Evolutionary conservation across 2,888 invertebrate species (phyloP), one percentile per base, ranked within the genome.

Genomic region (Campaea margaritaria): DNA sequence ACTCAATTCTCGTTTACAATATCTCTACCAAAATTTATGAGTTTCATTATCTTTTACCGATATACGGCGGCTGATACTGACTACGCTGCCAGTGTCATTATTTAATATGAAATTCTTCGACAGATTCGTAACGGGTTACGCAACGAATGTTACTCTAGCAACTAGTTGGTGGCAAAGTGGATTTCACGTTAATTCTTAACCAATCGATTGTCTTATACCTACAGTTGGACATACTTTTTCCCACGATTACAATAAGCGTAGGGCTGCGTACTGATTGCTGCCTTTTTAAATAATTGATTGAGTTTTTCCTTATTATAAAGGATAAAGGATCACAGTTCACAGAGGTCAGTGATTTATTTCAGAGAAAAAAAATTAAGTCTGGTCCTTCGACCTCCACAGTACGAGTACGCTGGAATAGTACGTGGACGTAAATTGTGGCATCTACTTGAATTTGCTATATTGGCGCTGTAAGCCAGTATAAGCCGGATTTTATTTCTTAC

Each of bases 191-290:
- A 68, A 72, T 72, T 47, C 36, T 42, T 65, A 68, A 60, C 64
- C 65, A 62, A 62, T 65, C 68, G 65, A 73, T 68, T 68, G 67
- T 61, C 50, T 65, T 64, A 51, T 61, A 58, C n/a, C n/a, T n/a
- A n/a, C 63, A 38, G 44, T 54, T 48, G 13, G 44, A 45, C 54
- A 21, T 27, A 28, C 55, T 68, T 70, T 77, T 78, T 83, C 82
- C 71, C 84, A 84, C 79, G 78, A 67, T 67, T 70, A 70, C 69
- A 43, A 39, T n/a, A 12, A 21, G 31, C 34, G 34, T 58, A 61
- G 38, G 27, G 47, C 53, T 14, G 27, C 38, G 49, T 53, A n/a
- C 8, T 39, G 13, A 43, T 28, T 21, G 13, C 14, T 15, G 14
- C 14, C 12, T 5, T 3, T 3, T 21, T 21, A 21, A 4, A 11